phyloP scores from a whole-genome alignment of 2,888 invertebrate genomes.

The Steinernema hermaphroditum region DNA sequence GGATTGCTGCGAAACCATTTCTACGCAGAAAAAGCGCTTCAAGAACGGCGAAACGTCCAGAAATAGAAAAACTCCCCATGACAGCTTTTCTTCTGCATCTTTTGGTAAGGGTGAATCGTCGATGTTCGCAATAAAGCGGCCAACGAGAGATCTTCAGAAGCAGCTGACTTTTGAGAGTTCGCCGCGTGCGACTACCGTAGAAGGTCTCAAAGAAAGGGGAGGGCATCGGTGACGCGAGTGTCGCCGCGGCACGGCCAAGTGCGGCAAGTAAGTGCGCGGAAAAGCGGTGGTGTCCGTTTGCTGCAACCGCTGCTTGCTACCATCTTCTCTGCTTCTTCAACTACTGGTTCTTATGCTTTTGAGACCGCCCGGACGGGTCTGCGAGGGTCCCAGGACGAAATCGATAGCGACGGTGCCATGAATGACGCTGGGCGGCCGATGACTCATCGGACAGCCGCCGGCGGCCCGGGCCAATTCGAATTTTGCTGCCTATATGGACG shows the following conservation, averaged over 20 bases:
- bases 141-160: background rate
- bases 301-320: constrained; percentile 9
- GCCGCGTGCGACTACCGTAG: constrained; percentile 23
- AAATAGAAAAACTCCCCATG: background rate
- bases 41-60: background rate
- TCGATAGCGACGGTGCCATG: constrained; percentile 27
- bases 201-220: background rate
- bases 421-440: constrained; percentile 23
- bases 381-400: constrained; percentile 18
- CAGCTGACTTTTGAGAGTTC: constrained; percentile 16
- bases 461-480: constrained; percentile 30
- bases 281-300: background rate
- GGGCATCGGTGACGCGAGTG: background rate
- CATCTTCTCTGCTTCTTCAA: background rate
- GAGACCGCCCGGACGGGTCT: constrained; percentile 25
- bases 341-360: constrained; percentile 17
- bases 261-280: constrained; percentile 20
- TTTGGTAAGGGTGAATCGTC: too few species aligned
- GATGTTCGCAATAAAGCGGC: too few species aligned
- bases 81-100: too few species aligned
- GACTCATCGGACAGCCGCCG: constrained; percentile 17
- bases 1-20: background rate
- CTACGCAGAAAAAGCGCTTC: background rate
- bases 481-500: constrained; percentile 23
- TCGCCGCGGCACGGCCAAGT: constrained; percentile 12